Conservation (phyloP, 2,888 invertebrate genomes). For the Eupeodes latifasciatus region DNA sequence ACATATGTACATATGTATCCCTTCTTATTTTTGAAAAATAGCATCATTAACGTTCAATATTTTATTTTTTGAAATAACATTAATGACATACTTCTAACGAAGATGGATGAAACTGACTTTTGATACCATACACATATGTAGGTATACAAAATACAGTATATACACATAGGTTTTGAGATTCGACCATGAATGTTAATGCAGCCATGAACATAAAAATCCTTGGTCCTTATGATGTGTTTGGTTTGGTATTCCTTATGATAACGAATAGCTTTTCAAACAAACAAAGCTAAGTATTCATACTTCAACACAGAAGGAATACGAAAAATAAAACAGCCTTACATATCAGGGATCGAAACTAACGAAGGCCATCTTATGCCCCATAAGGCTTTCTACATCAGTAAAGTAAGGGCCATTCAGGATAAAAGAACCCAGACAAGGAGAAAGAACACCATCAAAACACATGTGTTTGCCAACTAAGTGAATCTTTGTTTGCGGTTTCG, state of each 20-base stretch:
- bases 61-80: conserved; percentile 63
- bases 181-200: conserved; percentile 70
- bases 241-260: conserved; percentile 21
- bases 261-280: conserved; percentile 44
- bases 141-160: not conserved
- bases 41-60: conserved; percentile 51
- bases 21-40: not conserved
- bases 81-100: conserved; percentile 71
- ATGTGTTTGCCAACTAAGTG: conserved; percentile 61
- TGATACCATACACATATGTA: conserved; percentile 40
- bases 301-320: not conserved
- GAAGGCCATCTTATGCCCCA: conserved; percentile 28
- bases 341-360: conserved; percentile 19
- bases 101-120: conserved; percentile 70
- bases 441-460: not conserved
- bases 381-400: not conserved
- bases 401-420: conserved; percentile 19
- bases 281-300: conserved; percentile 44
- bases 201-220: conserved; percentile 42
- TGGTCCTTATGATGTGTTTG: conserved; percentile 28
- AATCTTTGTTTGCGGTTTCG: conserved; percentile 72
- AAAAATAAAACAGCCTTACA: conserved; percentile 4
- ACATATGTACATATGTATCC: no score
- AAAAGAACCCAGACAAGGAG: not conserved
- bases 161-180: not conserved